Evolutionary conservation across 1,140 invertebrate genomes (phyloP), one percentile per base, ranked within the genome.

Genomic region (Lasioglossum albipes): DNA sequence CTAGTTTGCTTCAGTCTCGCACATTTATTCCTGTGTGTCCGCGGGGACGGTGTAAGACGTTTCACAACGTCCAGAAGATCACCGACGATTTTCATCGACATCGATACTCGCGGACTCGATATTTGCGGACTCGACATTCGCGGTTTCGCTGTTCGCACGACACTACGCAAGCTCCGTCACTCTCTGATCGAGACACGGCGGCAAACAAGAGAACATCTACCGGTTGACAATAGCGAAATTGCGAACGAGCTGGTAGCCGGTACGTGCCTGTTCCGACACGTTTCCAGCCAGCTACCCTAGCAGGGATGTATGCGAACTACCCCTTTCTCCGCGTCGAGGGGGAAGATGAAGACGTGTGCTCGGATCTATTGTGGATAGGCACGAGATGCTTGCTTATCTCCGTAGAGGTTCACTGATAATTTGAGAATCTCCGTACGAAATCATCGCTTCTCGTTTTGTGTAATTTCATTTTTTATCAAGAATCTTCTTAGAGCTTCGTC

Each of bases 41-140:
- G 75, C 49, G 84, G 84, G 2, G 84, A 86, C 41, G 80, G 84
- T 20, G 80, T 52, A 31, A 86, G 27, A 3, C 84, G 83, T 16
- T 18, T 41, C 13, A 83, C 9, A 22, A 52, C 7, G 10, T 79
- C 27, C 41, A 77, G 10, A 10, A 87, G 36, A 13, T 45, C 41
- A 41, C 49, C 22, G 31, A 66, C 36, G 27, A 74, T 41, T 2
- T 61, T 80, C 6, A 68, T 68, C 64, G 62, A 31, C 72, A 75
- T 75, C 36, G 70, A 45, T 41, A 49, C 41, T 9, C 27, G 31
- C 52, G 52, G 27, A 27, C 27, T 27, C 27, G 27, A 27, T 27
- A 27, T 27, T 27, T 1, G 27, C 27, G 27, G 27, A 27, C 27
- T 27, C 27, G 27, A 27, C 27, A 27, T n/a, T n/a, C 57, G 7